These are phyloP conservation scores for Pteria penguin DNA, from an alignment of 2,888 invertebrate species.

Conservation along the genomic window DNA sequence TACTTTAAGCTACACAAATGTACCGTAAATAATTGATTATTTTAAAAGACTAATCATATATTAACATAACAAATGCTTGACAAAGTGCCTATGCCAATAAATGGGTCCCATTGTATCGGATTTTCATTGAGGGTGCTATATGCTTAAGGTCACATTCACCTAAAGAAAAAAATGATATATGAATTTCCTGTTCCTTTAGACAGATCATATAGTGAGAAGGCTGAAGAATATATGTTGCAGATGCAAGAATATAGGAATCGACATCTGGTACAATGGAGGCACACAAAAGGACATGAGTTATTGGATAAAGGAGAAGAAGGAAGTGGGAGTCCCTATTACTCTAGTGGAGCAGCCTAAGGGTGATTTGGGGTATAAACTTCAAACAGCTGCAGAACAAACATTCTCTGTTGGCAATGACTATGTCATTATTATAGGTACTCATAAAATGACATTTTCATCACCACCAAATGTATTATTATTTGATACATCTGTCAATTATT, in stretches of 20 bases:
- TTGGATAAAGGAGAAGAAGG: conserved; percentile 54
- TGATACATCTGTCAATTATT: no score
- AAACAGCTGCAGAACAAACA: conserved; percentile 47
- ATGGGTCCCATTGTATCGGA: no score
- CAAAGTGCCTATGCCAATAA: no score
- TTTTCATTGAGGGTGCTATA: no score
- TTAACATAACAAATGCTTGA: no score
- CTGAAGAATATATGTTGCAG: conserved; percentile 35
- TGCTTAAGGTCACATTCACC: no score
- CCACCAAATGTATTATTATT: background rate
- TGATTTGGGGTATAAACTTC: conserved; percentile 57
- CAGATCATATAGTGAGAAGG: conserved; percentile 57
- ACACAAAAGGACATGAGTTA: conserved; percentile 50
- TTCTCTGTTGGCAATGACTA: conserved; percentile 52
- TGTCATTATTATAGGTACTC: conserved; percentile 61
- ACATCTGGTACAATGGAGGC: conserved; percentile 59
- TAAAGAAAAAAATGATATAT: no score
- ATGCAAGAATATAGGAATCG: conserved; percentile 39
- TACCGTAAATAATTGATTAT: no score
- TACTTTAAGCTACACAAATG: no score
- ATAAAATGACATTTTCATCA: background rate
- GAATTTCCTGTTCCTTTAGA: no score
- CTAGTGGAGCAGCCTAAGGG: conserved; percentile 50
- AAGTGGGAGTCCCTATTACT: conserved; percentile 36
- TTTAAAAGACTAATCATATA: no score